Evolutionary conservation across 2,113 vertebrate species (phyloP).

Genomic region (Cebus imitator): DNA sequence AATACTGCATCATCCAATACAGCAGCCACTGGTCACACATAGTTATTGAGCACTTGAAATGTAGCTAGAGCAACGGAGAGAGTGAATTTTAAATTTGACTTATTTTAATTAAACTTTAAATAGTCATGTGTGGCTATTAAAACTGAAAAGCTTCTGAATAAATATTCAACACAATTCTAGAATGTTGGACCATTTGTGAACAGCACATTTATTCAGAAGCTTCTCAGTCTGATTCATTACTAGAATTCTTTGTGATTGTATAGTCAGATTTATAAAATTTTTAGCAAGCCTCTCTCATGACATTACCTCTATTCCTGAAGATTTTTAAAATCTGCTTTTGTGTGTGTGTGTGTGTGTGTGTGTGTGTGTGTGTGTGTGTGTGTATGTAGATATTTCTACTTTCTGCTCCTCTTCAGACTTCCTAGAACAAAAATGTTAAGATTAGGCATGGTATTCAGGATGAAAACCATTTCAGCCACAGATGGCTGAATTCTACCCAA

Average conservation of each 20-base stretch:
- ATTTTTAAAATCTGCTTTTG: background rate
- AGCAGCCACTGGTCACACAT: background rate
- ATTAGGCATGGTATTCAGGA: background rate
- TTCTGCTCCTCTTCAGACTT: slow-evolving; percentile 2
- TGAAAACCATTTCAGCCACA: background rate
- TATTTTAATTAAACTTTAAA: slow-evolving; percentile 37
- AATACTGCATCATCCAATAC: background rate
- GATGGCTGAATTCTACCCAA: slow-evolving; percentile 18
- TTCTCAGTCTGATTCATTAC: background rate
- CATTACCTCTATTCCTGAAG: background rate
- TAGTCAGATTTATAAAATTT: background rate
- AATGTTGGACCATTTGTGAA: slow-evolving; percentile 12
- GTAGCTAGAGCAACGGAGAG: background rate
- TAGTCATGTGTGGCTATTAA: background rate
- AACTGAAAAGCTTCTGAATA: background rate
- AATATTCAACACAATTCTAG: background rate
- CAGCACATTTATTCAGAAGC: background rate
- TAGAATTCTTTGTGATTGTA: background rate
- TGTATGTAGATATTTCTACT: background rate
- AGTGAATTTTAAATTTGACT: background rate
- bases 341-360: too few species aligned
- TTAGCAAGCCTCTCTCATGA: background rate
- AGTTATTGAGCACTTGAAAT: background rate
- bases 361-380: too few species aligned
- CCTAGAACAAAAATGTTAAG: slow-evolving; percentile 33